Base-by-base conservation (phyloP, 2,797 vertebrate genomes). In the Podargus strigoides region DNA sequence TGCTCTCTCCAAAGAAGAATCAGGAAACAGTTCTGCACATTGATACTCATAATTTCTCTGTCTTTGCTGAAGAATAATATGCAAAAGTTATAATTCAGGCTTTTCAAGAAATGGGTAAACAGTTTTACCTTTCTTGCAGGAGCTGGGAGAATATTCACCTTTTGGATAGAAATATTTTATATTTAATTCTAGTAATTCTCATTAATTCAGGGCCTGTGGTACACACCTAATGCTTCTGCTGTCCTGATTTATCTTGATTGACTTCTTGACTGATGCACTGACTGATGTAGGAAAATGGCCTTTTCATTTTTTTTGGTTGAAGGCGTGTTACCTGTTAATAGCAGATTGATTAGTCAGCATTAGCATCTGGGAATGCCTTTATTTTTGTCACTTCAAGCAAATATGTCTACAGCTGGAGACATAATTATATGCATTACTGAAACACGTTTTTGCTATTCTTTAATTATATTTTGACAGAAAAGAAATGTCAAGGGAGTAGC, bases 401-500 rank as follows among this genome's bases (percentile, higher is more conserved):
- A 85, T 94, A 94, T 70, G 55, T 92, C 91, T 96, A 72, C 70
- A 86, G 37, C 56, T 79, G 70, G 67, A 96, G 64, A 76, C 34
- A 95, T 96, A 94, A 95, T 95, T 93, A 90, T 73, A 87, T 74
- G 73, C 66, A 91, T 92, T 88, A 88, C 92, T 86, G 74, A 88
- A 80, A 76, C 62, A 86, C 10, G 56, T 91, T 94, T 93, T 94
- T 95, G 32, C 73, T 93, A 21, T 78, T 90, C 42, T 91, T 94
- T 91, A 69, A 95, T 89, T 96, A 73, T 96, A 94, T 96, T 96
- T 96, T 96, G 92, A 96, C 94, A 95, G 94, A 84, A 95, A 81
- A 89, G 55, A 91, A 94, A 79, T 90, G 85, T 82, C 91, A 96
- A 85, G 94, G 77, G 93, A 78, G 59, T 82, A 95, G 84, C 90